phyloP scores from a whole-genome alignment of 2,888 invertebrate species.

The Strigamia maritima region DNA sequence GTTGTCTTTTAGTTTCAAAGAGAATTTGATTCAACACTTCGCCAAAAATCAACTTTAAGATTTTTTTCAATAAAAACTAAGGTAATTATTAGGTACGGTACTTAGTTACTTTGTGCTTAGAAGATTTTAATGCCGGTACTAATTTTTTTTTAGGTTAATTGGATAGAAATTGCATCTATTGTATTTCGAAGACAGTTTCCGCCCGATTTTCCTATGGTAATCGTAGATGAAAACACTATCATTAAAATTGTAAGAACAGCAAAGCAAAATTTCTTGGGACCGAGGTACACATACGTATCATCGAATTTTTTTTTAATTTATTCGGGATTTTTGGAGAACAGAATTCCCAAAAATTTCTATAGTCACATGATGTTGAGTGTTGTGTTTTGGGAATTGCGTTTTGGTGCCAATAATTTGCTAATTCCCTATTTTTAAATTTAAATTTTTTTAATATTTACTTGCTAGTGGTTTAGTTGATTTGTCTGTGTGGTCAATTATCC shows the following conservation, averaged over 20 bases:
- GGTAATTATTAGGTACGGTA: no score
- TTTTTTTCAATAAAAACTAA: neutral
- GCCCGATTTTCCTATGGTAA: neutral
- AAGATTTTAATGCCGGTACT: neutral
- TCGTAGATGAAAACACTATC: neutral
- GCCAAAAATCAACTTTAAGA: neutral
- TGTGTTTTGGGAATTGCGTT: no score
- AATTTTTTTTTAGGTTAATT: neutral
- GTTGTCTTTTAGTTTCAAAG: neutral
- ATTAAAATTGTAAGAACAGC: neutral
- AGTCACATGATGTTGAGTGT: no score
- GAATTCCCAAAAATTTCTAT: no score
- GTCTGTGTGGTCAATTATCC: neutral
- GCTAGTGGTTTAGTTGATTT: neutral
- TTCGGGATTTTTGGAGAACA: no score
- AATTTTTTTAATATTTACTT: no score
- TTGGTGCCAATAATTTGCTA: no score
- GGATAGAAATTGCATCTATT: neutral
- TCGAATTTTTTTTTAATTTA: no score
- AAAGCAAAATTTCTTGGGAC: neutral
- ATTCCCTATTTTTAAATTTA: no score
- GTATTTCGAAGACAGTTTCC: neutral
- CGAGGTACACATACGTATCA: no score
- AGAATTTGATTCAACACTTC: neutral
- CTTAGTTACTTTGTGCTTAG: neutral